Conservation (phyloP, 2,888 invertebrate species). For the Apotomis turbidana region DNA sequence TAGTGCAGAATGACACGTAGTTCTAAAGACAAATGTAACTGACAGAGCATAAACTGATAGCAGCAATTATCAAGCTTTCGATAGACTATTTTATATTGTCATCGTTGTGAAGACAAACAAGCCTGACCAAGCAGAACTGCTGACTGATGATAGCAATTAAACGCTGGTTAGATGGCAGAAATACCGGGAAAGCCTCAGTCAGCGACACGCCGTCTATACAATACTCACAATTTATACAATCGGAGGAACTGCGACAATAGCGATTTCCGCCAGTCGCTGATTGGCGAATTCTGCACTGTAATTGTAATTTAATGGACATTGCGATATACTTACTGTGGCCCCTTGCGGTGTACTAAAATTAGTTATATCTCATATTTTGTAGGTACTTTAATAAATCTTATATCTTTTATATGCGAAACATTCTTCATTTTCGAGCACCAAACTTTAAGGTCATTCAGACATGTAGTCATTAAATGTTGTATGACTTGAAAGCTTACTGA, state of each 20-base stretch:
- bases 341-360: background rate
- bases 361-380: no score
- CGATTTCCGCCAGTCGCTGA: conserved; percentile 23
- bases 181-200: conserved; percentile 16
- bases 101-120: conserved; percentile 18
- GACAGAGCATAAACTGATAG: background rate
- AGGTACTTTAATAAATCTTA: no score
- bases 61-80: conserved; percentile 9
- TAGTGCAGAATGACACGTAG: conserved; percentile 9
- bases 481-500: conserved; percentile 5
- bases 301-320: conserved; percentile 20
- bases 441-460: background rate
- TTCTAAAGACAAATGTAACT: conserved; percentile 9
- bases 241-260: conserved; percentile 36
- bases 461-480: background rate
- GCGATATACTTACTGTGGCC: background rate
- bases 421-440: no score
- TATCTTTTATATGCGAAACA: no score
- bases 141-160: conserved; percentile 23
- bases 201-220: background rate
- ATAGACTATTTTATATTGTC: conserved; percentile 11
- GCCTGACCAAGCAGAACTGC: conserved; percentile 20
- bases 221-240: conserved; percentile 26
- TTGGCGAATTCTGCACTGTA: conserved; percentile 14
- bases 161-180: conserved; percentile 16